Conservation (phyloP, 2,797 vertebrate genomes). For the Xerus rutilus region DNA sequence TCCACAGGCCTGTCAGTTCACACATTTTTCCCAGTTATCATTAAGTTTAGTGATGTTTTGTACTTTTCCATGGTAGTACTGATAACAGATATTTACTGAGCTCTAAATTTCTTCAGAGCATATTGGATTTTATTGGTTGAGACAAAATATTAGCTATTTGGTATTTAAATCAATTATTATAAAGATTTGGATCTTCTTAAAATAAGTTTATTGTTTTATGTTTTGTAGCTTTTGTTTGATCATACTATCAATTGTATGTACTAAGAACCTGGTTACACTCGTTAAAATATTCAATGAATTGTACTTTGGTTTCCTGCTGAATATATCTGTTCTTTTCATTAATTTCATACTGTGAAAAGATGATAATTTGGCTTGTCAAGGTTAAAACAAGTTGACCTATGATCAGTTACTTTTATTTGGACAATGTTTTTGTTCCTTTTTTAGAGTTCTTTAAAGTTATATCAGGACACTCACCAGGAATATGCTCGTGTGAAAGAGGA, state of each 20-base stretch:
- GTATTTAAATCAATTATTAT: neutral
- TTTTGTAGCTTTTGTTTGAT: neutral
- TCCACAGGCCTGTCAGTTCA: accelerated
- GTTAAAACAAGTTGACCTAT: neutral
- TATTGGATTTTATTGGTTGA: neutral
- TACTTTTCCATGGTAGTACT: neutral
- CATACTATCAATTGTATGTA: neutral
- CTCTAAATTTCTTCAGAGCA: neutral
- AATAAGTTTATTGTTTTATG: slow-evolving; percentile 5
- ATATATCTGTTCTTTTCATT: neutral
- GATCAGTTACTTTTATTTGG: neutral
- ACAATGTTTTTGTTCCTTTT: neutral
- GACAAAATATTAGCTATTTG: neutral
- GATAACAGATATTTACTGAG: neutral
- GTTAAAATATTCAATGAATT: neutral
- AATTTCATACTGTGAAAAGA: neutral
- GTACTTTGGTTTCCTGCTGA: neutral
- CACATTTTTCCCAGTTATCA: neutral
- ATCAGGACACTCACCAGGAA: slow-evolving; percentile 90
- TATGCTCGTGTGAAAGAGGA: slow-evolving; percentile 91
- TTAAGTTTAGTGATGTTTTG: neutral
- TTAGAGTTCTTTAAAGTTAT: slow-evolving; percentile 92
- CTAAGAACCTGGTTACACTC: neutral
- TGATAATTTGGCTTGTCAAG: neutral
- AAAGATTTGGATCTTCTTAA: neutral